phyloP scores from a whole-genome alignment of 1,140 invertebrate species.

The Sitobion miscanthi region DNA sequence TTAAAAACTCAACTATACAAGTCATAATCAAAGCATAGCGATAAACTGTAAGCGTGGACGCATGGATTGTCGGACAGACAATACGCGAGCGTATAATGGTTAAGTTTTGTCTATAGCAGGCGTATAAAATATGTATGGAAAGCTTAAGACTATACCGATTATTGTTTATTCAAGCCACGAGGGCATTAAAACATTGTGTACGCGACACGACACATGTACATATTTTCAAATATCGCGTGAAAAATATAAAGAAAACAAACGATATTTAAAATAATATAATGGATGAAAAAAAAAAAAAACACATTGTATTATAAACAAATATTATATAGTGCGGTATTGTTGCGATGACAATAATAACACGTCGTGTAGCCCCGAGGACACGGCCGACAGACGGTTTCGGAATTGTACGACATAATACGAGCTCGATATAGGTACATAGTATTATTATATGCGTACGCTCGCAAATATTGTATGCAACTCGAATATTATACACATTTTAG shows the following conservation, averaged over 20 bases:
- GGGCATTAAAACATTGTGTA: background rate
- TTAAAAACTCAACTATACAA: background rate
- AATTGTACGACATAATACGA: background rate
- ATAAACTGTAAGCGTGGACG: background rate
- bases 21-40: background rate
- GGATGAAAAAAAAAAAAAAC: background rate
- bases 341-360: background rate
- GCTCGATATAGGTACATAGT: background rate
- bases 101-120: background rate
- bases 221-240: background rate
- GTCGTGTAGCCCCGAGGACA: background rate
- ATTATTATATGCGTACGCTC: background rate
- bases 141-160: background rate
- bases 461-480: background rate
- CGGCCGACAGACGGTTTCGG: background rate
- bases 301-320: too few species aligned
- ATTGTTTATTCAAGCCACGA: background rate
- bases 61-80: background rate
- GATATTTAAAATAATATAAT: background rate
- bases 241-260: background rate
- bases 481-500: constrained; percentile 8
- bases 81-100: background rate
- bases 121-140: background rate
- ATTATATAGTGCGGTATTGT: background rate
- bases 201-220: background rate